A percentile compares a stretch with the other conserved stretches of the same genome.
Conservation (phyloP, 2,113 vertebrate species). For the Serilophus lunatus region DNA sequence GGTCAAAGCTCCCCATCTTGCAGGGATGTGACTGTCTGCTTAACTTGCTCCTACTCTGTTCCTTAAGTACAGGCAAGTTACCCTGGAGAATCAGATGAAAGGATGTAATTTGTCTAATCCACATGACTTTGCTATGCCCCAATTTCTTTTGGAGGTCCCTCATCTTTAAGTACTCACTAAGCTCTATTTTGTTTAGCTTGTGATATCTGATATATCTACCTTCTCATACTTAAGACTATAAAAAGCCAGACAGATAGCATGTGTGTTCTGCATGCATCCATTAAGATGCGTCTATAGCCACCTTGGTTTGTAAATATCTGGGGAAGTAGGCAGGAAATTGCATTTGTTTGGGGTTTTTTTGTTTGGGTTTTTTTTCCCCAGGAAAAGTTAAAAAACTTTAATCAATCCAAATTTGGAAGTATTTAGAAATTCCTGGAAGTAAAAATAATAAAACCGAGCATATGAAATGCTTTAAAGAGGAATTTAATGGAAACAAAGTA, state of each 20-base stretch:
- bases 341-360: not conserved
- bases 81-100: not conserved
- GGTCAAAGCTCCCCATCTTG: not conserved
- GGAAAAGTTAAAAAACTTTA: constrained; percentile 8
- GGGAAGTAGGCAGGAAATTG: not conserved
- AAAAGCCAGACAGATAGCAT: not conserved
- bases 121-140: not conserved
- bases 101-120: not conserved
- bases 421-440: constrained; percentile 54
- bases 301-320: not conserved
- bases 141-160: not conserved
- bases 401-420: constrained; percentile 38
- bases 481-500: constrained; percentile 41
- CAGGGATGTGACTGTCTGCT: not conserved
- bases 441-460: constrained; percentile 29
- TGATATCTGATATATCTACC: not conserved
- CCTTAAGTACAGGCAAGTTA: not conserved
- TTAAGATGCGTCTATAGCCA: not conserved
- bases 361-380: not conserved
- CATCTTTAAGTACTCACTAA: not conserved
- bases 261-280: not conserved
- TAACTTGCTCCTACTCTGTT: not conserved
- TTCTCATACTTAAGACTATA: not conserved
- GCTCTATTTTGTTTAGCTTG: not conserved
- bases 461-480: constrained; percentile 41